phyloP scores from a whole-genome alignment of 53 echinoderm and acorn worm genomes.

The Glandiceps talaboti region DNA sequence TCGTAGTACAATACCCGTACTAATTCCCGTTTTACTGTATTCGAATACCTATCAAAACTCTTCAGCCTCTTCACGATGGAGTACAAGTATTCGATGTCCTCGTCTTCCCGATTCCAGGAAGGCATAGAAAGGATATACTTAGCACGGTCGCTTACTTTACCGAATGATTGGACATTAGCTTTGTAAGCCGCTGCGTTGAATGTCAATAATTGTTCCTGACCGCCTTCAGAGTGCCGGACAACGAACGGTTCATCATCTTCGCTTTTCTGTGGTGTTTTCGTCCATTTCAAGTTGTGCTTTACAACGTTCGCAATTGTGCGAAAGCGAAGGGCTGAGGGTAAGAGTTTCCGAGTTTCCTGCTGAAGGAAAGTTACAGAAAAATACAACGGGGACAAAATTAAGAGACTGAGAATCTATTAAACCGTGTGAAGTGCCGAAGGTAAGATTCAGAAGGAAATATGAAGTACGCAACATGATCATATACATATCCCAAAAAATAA shows the following conservation, averaged over 20 bases:
- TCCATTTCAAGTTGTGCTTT: conserved; percentile 86
- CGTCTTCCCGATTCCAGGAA: conserved; percentile 47
- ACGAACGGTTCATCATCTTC: conserved; percentile 43
- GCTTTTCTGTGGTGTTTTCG: conserved; percentile 39
- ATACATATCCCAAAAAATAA: too few species aligned
- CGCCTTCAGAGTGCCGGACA: conserved; percentile 73
- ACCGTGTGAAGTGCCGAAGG: too few species aligned
- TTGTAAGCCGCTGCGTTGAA: conserved; percentile 92
- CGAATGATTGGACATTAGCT: conserved; percentile 78
- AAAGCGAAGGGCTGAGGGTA: conserved; percentile 14
- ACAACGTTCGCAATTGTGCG: conserved; percentile 78
- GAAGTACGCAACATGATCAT: too few species aligned
- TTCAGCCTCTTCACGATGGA: conserved; percentile 73
- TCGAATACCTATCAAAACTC: conserved; percentile 71
- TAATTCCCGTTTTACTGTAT: conserved; percentile 43
- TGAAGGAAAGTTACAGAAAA: too few species aligned
- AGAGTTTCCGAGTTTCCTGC: too few species aligned
- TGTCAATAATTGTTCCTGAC: conserved; percentile 44
- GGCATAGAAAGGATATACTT: conserved; percentile 70
- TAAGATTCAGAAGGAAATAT: too few species aligned
- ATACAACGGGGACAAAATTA: too few species aligned
- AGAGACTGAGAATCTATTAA: too few species aligned
- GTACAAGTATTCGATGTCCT: conserved; percentile 51
- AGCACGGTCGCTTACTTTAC: conserved; percentile 31
- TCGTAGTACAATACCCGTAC: conserved; percentile 71